Evolutionary conservation across 2,797 vertebrate genomes (phyloP).

Genomic region (Enteromius thamalakanensis): DNA sequence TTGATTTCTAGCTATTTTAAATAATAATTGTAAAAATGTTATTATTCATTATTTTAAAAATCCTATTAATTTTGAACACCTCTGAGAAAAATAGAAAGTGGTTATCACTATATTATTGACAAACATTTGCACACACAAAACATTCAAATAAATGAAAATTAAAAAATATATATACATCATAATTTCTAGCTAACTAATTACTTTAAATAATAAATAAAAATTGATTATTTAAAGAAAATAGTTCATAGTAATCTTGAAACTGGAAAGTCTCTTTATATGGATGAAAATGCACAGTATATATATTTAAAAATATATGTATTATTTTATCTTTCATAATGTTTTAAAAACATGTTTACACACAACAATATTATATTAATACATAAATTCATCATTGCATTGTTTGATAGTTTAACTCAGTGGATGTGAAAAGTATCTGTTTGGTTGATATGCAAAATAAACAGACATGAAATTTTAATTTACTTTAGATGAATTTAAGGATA

Average conservation of each 20-base stretch:
- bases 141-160: too few relatives aligned
- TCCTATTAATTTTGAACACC: background rate
- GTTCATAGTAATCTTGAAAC: background rate
- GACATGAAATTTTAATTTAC: background rate
- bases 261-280: background rate
- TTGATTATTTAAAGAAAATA: background rate
- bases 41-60: background rate
- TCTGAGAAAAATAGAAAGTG: background rate
- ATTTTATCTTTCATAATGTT: background rate
- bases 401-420: background rate
- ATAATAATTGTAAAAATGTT: background rate
- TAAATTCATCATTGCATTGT: background rate
- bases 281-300: background rate
- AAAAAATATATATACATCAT: too few relatives aligned
- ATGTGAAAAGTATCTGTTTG: background rate
- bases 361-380: too few relatives aligned
- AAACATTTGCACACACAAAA: background rate
- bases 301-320: background rate
- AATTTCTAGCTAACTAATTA: too few relatives aligned
- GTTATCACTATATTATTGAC: background rate
- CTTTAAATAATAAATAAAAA: too few relatives aligned
- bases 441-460: background rate
- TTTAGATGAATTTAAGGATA: background rate
- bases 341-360: background rate
- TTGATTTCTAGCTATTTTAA: background rate